phyloP scores from a whole-genome alignment of 2,888 invertebrate species.

The Troides oblongomaculatus region DNA sequence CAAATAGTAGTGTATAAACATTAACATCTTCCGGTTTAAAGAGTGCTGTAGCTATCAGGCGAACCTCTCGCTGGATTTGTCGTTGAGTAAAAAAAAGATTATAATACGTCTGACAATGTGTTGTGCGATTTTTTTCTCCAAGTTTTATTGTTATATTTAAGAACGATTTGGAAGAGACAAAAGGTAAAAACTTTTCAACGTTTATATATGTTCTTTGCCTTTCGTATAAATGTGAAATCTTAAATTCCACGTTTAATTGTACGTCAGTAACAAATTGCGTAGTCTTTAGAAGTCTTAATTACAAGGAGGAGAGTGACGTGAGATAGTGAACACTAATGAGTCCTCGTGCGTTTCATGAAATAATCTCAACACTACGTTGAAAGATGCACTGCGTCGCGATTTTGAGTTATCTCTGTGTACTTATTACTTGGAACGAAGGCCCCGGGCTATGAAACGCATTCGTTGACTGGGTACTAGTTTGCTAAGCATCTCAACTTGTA shows the following conservation, averaged over 20 bases:
- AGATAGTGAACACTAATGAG: slow-evolving; percentile 57
- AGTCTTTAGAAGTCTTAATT: slow-evolving; percentile 61
- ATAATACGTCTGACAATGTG: not conserved
- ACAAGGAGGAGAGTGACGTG: slow-evolving; percentile 60
- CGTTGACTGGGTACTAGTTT: slow-evolving; percentile 47
- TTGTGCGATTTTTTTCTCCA: not conserved
- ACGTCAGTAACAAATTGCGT: slow-evolving; percentile 42
- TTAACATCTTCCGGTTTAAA: no score
- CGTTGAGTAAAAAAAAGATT: no score
- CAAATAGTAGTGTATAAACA: no score
- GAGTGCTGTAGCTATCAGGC: no score
- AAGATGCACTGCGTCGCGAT: slow-evolving; percentile 39
- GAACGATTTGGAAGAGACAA: no score
- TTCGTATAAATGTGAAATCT: not conserved
- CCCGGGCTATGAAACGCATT: slow-evolving; percentile 43
- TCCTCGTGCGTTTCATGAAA: slow-evolving; percentile 60
- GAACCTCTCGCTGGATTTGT: no score
- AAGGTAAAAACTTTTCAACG: not conserved
- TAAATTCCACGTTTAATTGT: slow-evolving; percentile 7
- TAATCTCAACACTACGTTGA: slow-evolving; percentile 49
- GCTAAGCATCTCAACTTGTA: slow-evolving; percentile 28
- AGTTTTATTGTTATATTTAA: no score
- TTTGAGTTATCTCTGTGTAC: slow-evolving; percentile 40
- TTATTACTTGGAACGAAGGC: slow-evolving; percentile 35
- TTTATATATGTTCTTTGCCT: not conserved